Base-by-base conservation (phyloP, 1,140 invertebrate genomes). In the Neodiprion virginianus region DNA sequence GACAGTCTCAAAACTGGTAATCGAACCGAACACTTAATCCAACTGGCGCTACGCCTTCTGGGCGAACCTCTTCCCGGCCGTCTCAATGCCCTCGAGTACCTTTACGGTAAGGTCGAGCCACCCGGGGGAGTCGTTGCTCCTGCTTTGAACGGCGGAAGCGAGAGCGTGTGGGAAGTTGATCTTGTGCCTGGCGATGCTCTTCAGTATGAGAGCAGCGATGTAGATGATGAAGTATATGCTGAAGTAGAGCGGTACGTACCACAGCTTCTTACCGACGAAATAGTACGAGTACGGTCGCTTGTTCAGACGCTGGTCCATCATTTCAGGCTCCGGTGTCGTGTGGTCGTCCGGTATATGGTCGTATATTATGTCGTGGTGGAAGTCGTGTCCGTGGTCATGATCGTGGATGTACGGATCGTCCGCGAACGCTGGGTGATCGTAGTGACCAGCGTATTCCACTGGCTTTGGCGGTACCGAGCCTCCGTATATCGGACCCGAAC, bases 161-260 rank as follows among this genome's bases (percentile, higher is more conserved):
- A 88, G 72, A 47, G 83, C 80, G 1, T 79, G 66, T 0, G 89
- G 89, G 48, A 90, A 88, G 69, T 86, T 84, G 67, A 93, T 90
- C 87, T 95, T 95, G 82, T 95, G 94, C 72, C 94, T 90, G 11
- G 93, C 91, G 67, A 96, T 92, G 8, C 94, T 94, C 83, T 95
- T 95, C 2, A 95, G 87, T 69, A 96, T 93, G 9, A 96, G 87
- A 61, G 93, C 93, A 3, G 92, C 92, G 2, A 96, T 92, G 78
- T 95, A 96, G 74, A 95, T 90, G 74, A 94, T 93, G 80, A 95
- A 95, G 79, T 94, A 96, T n/a, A 95, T 92, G 74, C 94, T 95
- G 81, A 95, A 96, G 82, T 95, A 96, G 12, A 96, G 82, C 0
- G 95, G 95, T 67, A 95, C 89, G 79, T 95, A 96, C 92, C 94